These are phyloP conservation scores for Drosophila funebris DNA, from an alignment of 1,140 invertebrate genomes.

Conservation along the genomic window DNA sequence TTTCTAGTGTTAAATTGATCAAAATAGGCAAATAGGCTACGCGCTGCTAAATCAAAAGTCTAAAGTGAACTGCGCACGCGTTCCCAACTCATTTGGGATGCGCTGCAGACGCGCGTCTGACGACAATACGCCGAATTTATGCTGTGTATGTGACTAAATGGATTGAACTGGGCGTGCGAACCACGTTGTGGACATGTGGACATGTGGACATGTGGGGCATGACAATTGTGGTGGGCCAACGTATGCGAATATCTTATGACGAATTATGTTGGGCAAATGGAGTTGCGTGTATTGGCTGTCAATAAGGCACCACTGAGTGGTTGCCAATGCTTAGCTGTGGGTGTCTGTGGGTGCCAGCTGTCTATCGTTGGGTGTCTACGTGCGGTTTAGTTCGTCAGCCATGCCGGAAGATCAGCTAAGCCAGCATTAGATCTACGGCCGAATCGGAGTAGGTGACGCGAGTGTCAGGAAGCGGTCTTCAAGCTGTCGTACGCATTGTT, in stretches of 20 bases:
- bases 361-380: conserved; percentile 39
- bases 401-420: conserved; percentile 55
- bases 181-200: conserved; percentile 36
- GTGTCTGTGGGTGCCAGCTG: conserved; percentile 19
- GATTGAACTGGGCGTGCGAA: conserved; percentile 59
- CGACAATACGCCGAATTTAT: conserved; percentile 40
- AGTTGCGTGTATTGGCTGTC: conserved; percentile 35
- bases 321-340: neutral
- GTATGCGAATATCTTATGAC: conserved; percentile 10
- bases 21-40: conserved; percentile 47
- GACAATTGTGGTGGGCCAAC: conserved; percentile 20
- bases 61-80: conserved; percentile 62
- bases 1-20: conserved; percentile 13
- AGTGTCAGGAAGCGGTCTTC: conserved; percentile 60
- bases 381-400: conserved; percentile 38
- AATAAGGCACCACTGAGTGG: conserved; percentile 15
- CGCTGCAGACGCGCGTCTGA: conserved; percentile 27
- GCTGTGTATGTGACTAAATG: conserved; percentile 45
- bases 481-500: conserved; percentile 11
- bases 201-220: conserved; percentile 49
- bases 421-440: conserved; percentile 36
- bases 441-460: neutral
- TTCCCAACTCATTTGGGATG: conserved; percentile 54
- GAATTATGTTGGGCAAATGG: conserved; percentile 12
- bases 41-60: neutral